phyloP scores from a whole-genome alignment of 2,797 vertebrate species.

The Stomatorhinus walkeri region DNA sequence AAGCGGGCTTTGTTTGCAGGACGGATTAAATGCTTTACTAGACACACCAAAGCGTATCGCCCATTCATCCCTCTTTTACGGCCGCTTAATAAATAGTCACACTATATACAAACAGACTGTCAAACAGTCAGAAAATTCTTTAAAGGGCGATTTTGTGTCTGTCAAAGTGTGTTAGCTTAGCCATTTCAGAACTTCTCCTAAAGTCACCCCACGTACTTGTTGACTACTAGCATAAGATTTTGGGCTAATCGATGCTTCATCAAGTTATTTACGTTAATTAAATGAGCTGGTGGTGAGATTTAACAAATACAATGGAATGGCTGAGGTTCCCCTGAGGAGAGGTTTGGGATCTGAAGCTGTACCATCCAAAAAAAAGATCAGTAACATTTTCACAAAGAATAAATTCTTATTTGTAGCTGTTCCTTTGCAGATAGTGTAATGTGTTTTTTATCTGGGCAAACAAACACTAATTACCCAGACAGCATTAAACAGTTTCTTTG shows the following conservation, averaged over 20 bases:
- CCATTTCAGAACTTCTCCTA: not conserved
- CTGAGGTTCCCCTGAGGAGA: not conserved
- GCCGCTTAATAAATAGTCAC: not conserved
- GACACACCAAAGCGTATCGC: not conserved
- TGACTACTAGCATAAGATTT: not conserved
- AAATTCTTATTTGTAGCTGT: not conserved
- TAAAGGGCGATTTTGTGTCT: not conserved
- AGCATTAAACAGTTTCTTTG: not conserved
- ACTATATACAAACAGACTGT: not conserved
- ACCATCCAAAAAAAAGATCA: not conserved
- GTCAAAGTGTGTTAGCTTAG: not conserved
- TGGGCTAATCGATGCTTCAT: not conserved
- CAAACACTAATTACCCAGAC: not conserved
- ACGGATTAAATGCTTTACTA: not conserved
- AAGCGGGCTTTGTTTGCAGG: not conserved
- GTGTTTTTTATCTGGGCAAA: not conserved
- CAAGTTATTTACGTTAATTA: not conserved
- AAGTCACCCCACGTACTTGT: not conserved
- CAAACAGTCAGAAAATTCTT: not conserved
- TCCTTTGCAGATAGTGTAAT: not conserved
- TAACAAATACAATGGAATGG: not conserved
- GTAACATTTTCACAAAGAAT: not conserved
- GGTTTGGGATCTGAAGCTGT: not conserved
- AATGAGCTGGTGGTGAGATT: not conserved
- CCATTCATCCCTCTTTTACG: not conserved